phyloP scores from a whole-genome alignment of 1,140 invertebrate genomes.

The Pachypeltis micranthus region DNA sequence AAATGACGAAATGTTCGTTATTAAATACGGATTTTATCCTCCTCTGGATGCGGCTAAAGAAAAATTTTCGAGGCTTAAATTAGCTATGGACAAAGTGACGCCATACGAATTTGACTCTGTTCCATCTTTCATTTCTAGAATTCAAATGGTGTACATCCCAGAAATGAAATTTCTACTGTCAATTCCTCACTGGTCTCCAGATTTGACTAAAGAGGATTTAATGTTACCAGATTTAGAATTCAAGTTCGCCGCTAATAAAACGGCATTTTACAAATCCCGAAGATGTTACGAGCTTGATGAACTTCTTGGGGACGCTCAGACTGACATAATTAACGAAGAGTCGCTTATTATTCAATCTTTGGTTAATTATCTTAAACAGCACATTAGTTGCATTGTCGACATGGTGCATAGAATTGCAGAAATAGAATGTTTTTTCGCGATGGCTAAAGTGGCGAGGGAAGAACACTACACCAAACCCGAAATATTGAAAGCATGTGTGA shows the following conservation, averaged over 20 bases:
- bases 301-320: conserved; percentile 57
- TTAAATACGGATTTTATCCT: conserved; percentile 52
- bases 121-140: conserved; percentile 46
- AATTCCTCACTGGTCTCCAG: conserved; percentile 47
- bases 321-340: conserved; percentile 63
- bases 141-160: conserved; percentile 57
- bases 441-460: conserved; percentile 19
- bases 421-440: conserved; percentile 45
- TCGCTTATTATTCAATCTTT: conserved; percentile 58
- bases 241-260: conserved; percentile 50
- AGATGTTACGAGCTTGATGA: conserved; percentile 62
- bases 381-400: conserved; percentile 45
- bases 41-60: conserved; percentile 42
- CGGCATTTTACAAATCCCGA: conserved; percentile 61
- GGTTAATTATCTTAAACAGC: conserved; percentile 48
- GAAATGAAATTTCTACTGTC: conserved; percentile 67
- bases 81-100: conserved; percentile 7
- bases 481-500: conserved; percentile 29
- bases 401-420: conserved; percentile 53
- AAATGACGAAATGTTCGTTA: conserved; percentile 47
- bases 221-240: conserved; percentile 45
- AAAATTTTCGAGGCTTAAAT: conserved; percentile 11
- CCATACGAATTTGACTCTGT: conserved; percentile 47
- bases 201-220: conserved; percentile 39
- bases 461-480: conserved; percentile 11